phyloP scores from a whole-genome alignment of 2,113 vertebrate species.

The Heteronetta atricapilla region DNA sequence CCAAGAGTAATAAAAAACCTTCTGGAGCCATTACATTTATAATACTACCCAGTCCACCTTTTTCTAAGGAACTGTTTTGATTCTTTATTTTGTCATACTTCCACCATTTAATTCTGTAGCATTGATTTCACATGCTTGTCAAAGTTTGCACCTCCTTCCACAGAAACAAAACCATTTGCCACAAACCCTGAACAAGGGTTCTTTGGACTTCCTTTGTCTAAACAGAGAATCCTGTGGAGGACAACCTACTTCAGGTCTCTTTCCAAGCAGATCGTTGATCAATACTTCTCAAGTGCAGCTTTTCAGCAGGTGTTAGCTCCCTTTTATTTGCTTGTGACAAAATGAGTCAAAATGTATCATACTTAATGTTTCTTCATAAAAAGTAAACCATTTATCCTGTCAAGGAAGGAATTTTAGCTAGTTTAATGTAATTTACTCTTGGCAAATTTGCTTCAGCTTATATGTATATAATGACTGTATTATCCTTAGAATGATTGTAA shows the following conservation, averaged over 20 bases:
- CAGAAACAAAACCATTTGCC: neutral
- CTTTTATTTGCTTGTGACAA: constrained; percentile 2
- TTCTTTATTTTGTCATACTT: neutral
- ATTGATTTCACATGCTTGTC: neutral
- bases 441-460: neutral
- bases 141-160: neutral
- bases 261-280: neutral
- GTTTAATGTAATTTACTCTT: neutral
- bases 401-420: neutral
- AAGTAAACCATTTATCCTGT: neutral
- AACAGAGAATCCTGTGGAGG: neutral
- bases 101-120: neutral
- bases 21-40: neutral
- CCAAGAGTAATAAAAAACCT: neutral
- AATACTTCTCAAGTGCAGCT: neutral
- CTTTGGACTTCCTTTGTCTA: neutral
- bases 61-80: neutral
- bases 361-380: neutral
- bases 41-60: neutral
- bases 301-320: constrained; percentile 7
- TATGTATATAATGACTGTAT: neutral
- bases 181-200: neutral
- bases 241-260: neutral
- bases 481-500: neutral
- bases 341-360: neutral